Evolutionary conservation across 2,888 invertebrate genomes (phyloP), one percentile per base, ranked within the genome.

Genomic region (Diadegma fenestrale): DNA sequence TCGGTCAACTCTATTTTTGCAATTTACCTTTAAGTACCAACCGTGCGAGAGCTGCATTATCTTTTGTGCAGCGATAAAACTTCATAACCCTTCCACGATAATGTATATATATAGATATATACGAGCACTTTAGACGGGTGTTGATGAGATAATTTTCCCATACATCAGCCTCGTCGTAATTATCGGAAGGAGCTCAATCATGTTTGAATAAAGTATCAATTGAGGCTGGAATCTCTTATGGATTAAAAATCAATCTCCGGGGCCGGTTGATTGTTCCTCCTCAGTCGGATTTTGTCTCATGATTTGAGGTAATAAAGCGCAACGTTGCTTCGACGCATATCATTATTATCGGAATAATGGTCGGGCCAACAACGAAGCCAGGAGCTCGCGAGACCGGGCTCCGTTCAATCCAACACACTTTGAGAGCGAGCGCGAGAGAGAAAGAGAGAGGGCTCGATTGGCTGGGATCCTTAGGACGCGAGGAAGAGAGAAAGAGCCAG

Each of bases 341-440:
- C 72, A 76, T 80, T 75, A 76, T 79, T 75, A 85, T 82, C 76
- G 30, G 68, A 72, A 73, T 80, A 77, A 86, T 84, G 75, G 72
- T 30, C 37, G 68, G 58, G 12, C 54, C 80, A 19, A 64, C 61
- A 30, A n/a, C 30, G 45, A 58, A 54, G 26, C 63, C 78, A 48
- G 41, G 66, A 14, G 72, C 30, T 76, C 69, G n/a, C 10, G 17
- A 37, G n/a, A 37, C 22, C n/a, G 7, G 26, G 78, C 58, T n/a
- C 61, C 58, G 68, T 45, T 45, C 69, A 61, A 71, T 68, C 58
- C 33, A 69, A 69, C 78, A 37, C 63, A 51, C 48, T 63, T 61
- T 7, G 26, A 33, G 45, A 7, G 61, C 5, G 51, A 75, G 19
- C 10, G 33, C 30, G 48, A 69, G 71, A 41, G n/a, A 33, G 19